Evolutionary conservation across 2,797 vertebrate species (phyloP), one percentile per base, ranked within the genome.

Genomic region (Potorous gilbertii): DNA sequence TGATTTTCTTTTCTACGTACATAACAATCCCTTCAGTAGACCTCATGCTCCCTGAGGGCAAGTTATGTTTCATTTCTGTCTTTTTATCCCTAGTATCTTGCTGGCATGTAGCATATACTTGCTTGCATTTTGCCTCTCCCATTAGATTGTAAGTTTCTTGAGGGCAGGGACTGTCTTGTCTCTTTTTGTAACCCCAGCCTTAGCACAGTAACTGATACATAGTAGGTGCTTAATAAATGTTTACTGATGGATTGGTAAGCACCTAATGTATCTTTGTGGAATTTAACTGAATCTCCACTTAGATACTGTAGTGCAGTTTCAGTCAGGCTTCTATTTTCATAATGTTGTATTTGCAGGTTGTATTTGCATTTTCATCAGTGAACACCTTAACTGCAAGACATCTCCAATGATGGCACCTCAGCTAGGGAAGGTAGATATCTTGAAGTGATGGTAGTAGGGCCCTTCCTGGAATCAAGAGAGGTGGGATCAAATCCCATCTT

Each of bases 321-420:
- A 95, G 46, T 16, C 90, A 96, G 50, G 95, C 28, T 95, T 54
- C 95, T 96, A 94, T 93, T 94, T 95, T 34, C 95, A 94, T 90
- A 90, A 14, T 55, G 93, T 94, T 93, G 95, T 11, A 95, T 52
- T 52, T 52, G 52, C 5, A 97, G 52, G 13, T 96, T 93, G 93
- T 56, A 93, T 56, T 94, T 46, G 56, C 55, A 96, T 91, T 31
- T 95, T 96, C 57, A 94, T 3, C 90, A 94, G 91, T 94, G 56
- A 95, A 87, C 87, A 89, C 90, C 93, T 96, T 95, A 95, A 92
- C 54, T 54, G 12, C 13, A 34, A 93, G 94, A 74, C 34, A 95
- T 95, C 28, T 92, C 46, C 94, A 93, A 92, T 14, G 66, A 81
- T 28, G 87, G 40, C 94, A 95, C 93, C 96, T 95, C 74, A 93